phyloP scores from a whole-genome alignment of 2,113 vertebrate species.

The Tychaedon coryphoeus region DNA sequence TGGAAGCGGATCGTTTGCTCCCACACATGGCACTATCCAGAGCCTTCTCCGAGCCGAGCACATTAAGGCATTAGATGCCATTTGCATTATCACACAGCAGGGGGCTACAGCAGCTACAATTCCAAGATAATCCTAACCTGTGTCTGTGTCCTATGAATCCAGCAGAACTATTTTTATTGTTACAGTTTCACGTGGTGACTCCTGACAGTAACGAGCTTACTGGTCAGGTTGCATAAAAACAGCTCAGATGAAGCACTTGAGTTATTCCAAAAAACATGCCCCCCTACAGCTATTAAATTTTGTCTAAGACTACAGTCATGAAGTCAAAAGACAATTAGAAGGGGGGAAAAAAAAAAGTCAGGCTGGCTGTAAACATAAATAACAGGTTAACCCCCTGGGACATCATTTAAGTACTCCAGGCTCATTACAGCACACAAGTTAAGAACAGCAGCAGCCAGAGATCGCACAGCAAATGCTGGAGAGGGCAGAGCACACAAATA shows the following conservation, averaged over 20 bases:
- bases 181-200: conserved; percentile 21
- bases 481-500: background rate
- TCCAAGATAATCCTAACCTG: conserved; percentile 63
- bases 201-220: background rate
- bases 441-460: background rate
- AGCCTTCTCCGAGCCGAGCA: background rate
- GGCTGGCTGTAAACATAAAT: background rate
- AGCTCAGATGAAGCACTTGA: background rate
- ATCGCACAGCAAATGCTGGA: background rate
- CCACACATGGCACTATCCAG: background rate
- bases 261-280: background rate
- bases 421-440: background rate
- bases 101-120: conserved; percentile 74
- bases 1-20: background rate
- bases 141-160: conserved; percentile 21
- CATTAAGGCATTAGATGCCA: conserved; percentile 70
- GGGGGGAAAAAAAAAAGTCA: background rate
- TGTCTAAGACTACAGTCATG: background rate
- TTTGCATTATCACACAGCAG: conserved; percentile 82
- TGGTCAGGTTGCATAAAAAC: conserved; percentile 21
- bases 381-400: background rate
- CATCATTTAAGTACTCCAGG: background rate
- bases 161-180: conserved; percentile 46
- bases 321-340: background rate
- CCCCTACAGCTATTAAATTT: background rate